Base-by-base conservation (phyloP, 1,140 invertebrate species). In the Scaptodrosophila lebanonensis region DNA sequence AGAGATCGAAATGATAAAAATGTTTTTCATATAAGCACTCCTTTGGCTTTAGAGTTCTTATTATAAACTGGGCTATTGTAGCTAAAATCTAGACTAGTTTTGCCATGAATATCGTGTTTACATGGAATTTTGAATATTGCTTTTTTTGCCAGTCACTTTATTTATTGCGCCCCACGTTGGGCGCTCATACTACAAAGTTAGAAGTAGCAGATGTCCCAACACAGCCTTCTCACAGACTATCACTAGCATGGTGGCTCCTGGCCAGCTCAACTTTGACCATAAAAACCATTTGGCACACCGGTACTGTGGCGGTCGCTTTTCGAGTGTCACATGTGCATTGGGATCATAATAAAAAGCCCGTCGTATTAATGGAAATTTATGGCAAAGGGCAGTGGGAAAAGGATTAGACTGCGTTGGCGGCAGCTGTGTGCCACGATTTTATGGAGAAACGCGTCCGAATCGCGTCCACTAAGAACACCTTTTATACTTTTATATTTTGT, bases 321-420 rank as follows among this genome's bases (percentile, higher is more conserved):
- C 44, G 8, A 8, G 20, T 17, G 51, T 16, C 42, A 12, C 18
- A 42, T 2, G 20, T 27, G 12, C 40, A 25, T 30, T 9, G 57
- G 33, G 45, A 38, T 29, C 47, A 47, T 65, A 75, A 62, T 69
- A 77, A 77, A 77, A 77, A 79, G 73, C 68, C 65, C 50, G 58
- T 59, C 59, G 68, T 58, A 79, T 79, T 79, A 79, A 79, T 79
- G 60, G 51, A 56, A 79, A 79, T 79, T 79, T 79, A 79, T 79
- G 65, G 45, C 35, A 60, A 66, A 57, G 32, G 61, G 61, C 25
- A 43, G 29, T 13, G 22, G 15, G 18, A 45, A n/a, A 17, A 33
- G 72, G 68, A 68, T 76, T 76, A 70, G 25, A 60, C 11, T 38
- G 42, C 2, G n/a, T n/a, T n/a, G 20, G 20, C 9, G 22, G 43